Base-by-base conservation (phyloP, 2,797 vertebrate species). In the Meda fulgida region DNA sequence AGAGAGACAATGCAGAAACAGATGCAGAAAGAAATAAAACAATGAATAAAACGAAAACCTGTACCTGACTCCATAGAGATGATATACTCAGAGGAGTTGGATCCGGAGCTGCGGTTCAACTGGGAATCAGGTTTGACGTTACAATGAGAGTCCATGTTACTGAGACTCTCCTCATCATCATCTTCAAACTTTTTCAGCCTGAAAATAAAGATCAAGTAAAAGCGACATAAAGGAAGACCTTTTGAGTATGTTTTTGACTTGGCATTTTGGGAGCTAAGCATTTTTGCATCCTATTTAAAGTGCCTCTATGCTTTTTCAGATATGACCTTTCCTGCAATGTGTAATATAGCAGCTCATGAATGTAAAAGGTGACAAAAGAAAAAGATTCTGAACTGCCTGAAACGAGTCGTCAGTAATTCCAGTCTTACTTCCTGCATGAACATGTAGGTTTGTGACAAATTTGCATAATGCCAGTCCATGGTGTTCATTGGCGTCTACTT, bases 151-250 rank as follows among this genome's bases (percentile, higher is more conserved):
- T 97, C 98, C 26, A 96, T 96, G 90, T 95, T 97, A 89, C 94
- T 96, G 88, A 98, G 94, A 84, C 96, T 95, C 88, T 98, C 98
- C 1, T 99, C 97, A 38, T 99, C 96, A 90, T 99, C 98, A 0
- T 95, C 96, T 88, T 98, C 97, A 89, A 97, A 95, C 89, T 99
- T 99, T 89, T 95, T 96, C 21, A 99, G 90, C 80, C 98, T 99
- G 77, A 80, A 1, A 88, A 29, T 73, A 78, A 90, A 13, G 26
- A n/a, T 55, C 2, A 34, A 1, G 55, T 75, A 7, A 80, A 72
- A 3, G n/a, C 0, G 55, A 60, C 5, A 58, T 11, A 18, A 65
- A 43, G 3, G 13, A 46, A 78, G 51, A 43, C 43, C 43, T 34
- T 36, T 63, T 29, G n/a, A 63, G 58, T 6, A 60, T 26, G 58